phyloP scores from a whole-genome alignment of 2,797 vertebrate genomes.

The Mormyrops boulengeri region DNA sequence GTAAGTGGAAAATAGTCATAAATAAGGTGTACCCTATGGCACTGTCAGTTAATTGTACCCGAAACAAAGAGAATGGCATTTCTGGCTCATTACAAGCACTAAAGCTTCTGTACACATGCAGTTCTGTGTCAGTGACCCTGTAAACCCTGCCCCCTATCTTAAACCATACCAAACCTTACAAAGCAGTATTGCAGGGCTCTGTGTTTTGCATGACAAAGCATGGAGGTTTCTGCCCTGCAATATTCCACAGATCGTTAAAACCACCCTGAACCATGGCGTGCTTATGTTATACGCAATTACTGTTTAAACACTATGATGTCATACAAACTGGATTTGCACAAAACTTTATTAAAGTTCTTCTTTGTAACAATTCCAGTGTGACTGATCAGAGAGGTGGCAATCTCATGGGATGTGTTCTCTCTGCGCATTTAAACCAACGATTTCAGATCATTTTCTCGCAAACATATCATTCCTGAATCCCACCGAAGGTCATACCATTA shows the following conservation, averaged over 20 bases:
- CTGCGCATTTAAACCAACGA: neutral
- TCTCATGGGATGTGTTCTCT: neutral
- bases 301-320: neutral
- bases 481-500: neutral
- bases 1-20: neutral
- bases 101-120: neutral
- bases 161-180: neutral
- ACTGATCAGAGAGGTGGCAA: neutral
- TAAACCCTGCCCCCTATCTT: neutral
- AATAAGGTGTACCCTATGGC: neutral
- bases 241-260: neutral
- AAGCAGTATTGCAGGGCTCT: neutral
- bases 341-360: neutral
- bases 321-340: neutral
- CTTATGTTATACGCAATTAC: neutral
- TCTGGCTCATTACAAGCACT: neutral
- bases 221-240: neutral
- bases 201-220: neutral
- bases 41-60: neutral
- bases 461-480: neutral
- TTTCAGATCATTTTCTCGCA: neutral
- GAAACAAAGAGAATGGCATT: neutral
- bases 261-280: neutral
- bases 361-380: neutral
- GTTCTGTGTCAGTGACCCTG: neutral